These are phyloP conservation scores for Athene noctua DNA, from an alignment of 2,113 vertebrate genomes.

Conservation along the genomic window DNA sequence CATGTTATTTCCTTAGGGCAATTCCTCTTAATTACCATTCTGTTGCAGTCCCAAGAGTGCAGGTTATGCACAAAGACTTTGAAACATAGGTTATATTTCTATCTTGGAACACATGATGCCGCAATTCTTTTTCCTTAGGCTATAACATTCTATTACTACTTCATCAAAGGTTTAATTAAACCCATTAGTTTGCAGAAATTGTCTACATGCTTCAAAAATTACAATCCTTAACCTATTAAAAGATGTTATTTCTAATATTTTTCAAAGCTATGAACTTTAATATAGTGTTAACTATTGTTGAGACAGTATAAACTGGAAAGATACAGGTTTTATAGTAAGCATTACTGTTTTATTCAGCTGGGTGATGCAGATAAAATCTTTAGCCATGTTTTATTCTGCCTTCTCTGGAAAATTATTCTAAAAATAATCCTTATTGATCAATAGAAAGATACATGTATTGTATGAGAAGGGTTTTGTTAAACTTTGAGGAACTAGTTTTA, in stretches of 20 bases:
- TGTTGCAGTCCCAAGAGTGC: neutral
- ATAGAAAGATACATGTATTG: neutral
- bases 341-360: neutral
- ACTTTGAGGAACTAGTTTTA: neutral
- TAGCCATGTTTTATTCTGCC: neutral
- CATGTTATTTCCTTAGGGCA: constrained; percentile 46
- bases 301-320: neutral
- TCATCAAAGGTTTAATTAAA: constrained; percentile 53
- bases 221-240: neutral
- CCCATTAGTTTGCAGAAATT: constrained; percentile 10
- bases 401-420: neutral
- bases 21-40: constrained; percentile 54
- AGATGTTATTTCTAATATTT: neutral
- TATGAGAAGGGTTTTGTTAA: neutral
- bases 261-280: neutral
- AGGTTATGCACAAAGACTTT: constrained; percentile 29
- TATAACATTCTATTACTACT: constrained; percentile 22
- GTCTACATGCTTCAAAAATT: neutral
- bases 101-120: constrained; percentile 14
- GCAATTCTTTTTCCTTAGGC: constrained; percentile 44
- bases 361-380: neutral
- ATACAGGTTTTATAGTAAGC: neutral
- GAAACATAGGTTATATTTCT: constrained; percentile 16
- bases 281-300: neutral
- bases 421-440: neutral